These are phyloP conservation scores for Ranitomeya imitator DNA, from an alignment of 2,113 vertebrate species.

Conservation along the genomic window DNA sequence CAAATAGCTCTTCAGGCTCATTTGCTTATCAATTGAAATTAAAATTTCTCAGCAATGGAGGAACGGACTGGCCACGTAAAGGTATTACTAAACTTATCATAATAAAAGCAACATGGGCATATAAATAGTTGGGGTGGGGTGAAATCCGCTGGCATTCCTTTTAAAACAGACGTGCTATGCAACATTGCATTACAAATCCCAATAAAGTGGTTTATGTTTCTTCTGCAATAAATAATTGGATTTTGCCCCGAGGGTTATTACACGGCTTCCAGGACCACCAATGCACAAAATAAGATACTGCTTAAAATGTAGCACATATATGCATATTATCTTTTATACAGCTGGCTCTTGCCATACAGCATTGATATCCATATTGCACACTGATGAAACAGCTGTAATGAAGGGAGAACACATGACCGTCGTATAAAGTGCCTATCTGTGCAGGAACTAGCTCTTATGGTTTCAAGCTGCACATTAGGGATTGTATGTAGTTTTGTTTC, in stretches of 20 bases:
- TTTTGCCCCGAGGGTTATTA: not conserved
- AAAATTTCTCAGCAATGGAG: no score
- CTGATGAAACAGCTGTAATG: not conserved
- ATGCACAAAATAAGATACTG: not conserved
- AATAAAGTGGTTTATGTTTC: not conserved
- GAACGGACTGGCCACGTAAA: no score
- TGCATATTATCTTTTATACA: not conserved
- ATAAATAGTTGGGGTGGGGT: no score
- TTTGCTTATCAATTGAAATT: no score
- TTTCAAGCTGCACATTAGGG: no score
- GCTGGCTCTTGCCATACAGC: not conserved
- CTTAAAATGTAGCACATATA: not conserved
- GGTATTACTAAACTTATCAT: no score
- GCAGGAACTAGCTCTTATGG: no score
- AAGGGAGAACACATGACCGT: not conserved
- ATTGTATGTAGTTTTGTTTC: no score
- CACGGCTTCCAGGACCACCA: not conserved
- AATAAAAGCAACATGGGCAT: no score
- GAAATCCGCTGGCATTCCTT: not conserved
- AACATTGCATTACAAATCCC: not conserved
- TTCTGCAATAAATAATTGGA: not conserved
- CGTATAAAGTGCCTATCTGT: no score
- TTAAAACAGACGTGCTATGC: not conserved
- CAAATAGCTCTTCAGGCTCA: no score
- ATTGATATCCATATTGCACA: not conserved